Percentiles rank a stretch among this genome's conserved stretches.
These are phyloP conservation scores for Melinaea menophilus DNA, from an alignment of 2,888 invertebrate genomes.

Conservation along the genomic window DNA sequence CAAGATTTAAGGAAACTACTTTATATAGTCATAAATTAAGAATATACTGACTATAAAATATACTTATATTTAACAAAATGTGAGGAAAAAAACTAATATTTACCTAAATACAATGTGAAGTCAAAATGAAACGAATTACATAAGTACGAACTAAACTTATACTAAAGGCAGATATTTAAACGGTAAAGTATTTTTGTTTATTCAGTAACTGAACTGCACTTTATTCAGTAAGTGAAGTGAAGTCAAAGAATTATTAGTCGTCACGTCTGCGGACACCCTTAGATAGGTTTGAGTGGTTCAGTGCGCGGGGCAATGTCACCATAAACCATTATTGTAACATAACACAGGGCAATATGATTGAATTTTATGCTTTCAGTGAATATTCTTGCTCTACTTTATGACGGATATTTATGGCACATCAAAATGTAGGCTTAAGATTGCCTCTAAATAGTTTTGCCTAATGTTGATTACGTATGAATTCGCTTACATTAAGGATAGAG, in stretches of 20 bases:
- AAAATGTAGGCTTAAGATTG: slow-evolving; percentile 13
- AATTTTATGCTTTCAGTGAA: slow-evolving; percentile 64
- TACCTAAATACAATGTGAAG: too few relatives aligned
- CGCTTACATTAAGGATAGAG: not conserved
- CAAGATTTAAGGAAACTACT: slow-evolving; percentile 1
- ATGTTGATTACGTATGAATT: not conserved
- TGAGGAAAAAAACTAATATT: too few relatives aligned
- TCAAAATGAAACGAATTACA: too few relatives aligned
- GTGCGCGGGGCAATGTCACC: slow-evolving; percentile 69
- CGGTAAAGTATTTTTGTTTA: too few relatives aligned
- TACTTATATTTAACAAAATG: too few relatives aligned
- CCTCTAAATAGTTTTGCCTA: not conserved
- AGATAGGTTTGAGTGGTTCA: slow-evolving; percentile 42
- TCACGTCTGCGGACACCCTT: not conserved
- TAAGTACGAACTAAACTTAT: too few relatives aligned
- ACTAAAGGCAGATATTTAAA: too few relatives aligned
- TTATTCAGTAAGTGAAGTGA: too few relatives aligned
- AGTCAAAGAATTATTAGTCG: not conserved
- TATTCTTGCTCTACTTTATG: slow-evolving; percentile 34
- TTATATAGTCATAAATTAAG: slow-evolving; percentile 1
- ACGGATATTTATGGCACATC: slow-evolving; percentile 28
- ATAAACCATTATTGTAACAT: slow-evolving; percentile 64
- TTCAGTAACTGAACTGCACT: too few relatives aligned
- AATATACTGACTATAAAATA: too few relatives aligned
- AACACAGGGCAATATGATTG: slow-evolving; percentile 65